These are phyloP conservation scores for Habropoda laboriosa DNA, from an alignment of 1,140 invertebrate species.

Conservation along the genomic window DNA sequence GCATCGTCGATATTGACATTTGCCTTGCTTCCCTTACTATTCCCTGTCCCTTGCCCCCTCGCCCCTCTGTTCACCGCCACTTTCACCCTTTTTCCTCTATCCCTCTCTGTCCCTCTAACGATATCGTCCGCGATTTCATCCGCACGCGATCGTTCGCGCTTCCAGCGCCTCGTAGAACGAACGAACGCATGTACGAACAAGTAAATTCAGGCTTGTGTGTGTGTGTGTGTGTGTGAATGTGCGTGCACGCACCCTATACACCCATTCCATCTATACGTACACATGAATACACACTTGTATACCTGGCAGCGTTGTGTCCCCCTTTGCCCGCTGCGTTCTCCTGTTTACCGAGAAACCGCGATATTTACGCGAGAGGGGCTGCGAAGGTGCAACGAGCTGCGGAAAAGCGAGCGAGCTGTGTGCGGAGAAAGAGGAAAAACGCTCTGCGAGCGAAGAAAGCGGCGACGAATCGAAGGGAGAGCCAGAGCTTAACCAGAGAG, in stretches of 20 bases:
- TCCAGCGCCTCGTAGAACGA: no score
- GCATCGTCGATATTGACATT: constrained; percentile 79
- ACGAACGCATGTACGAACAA: no score
- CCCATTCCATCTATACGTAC: background rate
- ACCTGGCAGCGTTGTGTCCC: background rate
- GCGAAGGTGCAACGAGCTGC: constrained; percentile 4
- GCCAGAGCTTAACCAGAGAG: background rate
- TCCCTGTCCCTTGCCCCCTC: constrained; percentile 14
- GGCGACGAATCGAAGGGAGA: constrained; percentile 5
- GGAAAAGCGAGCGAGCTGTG: background rate
- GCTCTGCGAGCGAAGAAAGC: constrained; percentile 2
- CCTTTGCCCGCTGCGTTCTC: background rate
- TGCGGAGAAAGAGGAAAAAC: constrained; percentile 18
- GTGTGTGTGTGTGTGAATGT: no score
- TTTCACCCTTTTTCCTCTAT: constrained; percentile 19
- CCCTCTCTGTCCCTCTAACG: background rate
- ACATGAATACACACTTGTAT: background rate
- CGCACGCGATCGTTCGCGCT: background rate
- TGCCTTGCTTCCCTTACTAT: constrained; percentile 72
- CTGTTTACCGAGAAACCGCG: constrained; percentile 36
- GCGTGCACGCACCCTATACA: background rate
- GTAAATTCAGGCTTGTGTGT: no score
- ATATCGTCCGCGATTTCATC: background rate
- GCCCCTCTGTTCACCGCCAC: background rate
- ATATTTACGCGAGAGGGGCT: constrained; percentile 28